phyloP scores from a whole-genome alignment of 2,888 invertebrate genomes.

The Dione juno region DNA sequence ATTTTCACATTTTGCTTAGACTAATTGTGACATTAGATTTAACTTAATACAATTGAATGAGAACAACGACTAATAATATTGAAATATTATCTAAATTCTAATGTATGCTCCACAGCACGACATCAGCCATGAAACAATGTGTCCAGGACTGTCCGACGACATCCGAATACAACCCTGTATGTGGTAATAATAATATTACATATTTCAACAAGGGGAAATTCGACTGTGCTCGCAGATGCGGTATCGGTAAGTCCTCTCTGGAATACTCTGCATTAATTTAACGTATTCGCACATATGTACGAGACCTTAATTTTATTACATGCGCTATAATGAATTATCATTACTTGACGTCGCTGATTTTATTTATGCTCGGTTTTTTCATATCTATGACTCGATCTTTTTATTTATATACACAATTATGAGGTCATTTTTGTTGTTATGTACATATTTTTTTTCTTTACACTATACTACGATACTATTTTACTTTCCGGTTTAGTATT shows the following conservation, averaged over 20 bases:
- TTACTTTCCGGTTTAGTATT: too few relatives aligned
- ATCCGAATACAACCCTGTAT: conserved; percentile 39
- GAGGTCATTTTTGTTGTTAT: background rate
- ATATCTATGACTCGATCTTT: background rate
- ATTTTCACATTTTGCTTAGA: too few relatives aligned
- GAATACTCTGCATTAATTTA: conserved; percentile 30
- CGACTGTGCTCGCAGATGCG: conserved; percentile 59
- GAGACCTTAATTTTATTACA: conserved; percentile 24
- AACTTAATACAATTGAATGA: too few relatives aligned
- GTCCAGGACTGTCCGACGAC: conserved; percentile 38
- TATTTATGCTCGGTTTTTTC: conserved; percentile 13
- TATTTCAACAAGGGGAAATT: conserved; percentile 61
- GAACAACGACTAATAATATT: too few relatives aligned
- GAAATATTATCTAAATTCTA: too few relatives aligned
- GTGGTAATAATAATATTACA: conserved; percentile 55
- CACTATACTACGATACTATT: too few relatives aligned
- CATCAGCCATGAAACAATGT: conserved; percentile 33
- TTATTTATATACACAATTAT: background rate
- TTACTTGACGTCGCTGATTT: conserved; percentile 19
- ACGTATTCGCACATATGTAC: conserved; percentile 23
- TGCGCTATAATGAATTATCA: conserved; percentile 24
- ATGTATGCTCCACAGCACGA: conserved; percentile 19
- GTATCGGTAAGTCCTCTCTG: conserved; percentile 53
- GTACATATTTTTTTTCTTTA: too few relatives aligned
- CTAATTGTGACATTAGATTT: too few relatives aligned